Percentiles rank a stretch among this genome's conserved stretches.
These are phyloP conservation scores for Nymphalis polychloros DNA, from an alignment of 2,888 invertebrate genomes.

Conservation along the genomic window DNA sequence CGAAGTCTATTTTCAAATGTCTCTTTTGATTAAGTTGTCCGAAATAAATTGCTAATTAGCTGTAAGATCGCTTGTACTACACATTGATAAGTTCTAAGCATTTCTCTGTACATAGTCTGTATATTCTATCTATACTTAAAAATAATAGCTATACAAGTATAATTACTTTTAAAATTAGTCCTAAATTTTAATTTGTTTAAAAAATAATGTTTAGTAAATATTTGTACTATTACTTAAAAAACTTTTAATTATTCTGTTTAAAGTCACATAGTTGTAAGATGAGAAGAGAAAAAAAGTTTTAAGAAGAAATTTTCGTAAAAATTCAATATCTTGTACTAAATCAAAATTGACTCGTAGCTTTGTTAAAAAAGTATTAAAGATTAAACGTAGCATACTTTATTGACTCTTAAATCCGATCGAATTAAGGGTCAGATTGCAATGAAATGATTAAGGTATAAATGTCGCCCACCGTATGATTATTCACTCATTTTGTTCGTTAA, in stretches of 20 bases:
- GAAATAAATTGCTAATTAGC: no score
- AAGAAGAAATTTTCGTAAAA: slow-evolving; percentile 5
- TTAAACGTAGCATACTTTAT: slow-evolving; percentile 10
- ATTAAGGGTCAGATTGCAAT: not conserved
- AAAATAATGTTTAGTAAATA: no score
- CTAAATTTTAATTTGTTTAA: no score
- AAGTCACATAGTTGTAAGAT: slow-evolving; percentile 1
- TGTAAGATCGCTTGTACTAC: no score
- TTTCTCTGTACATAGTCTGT: no score
- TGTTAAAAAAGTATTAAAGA: slow-evolving; percentile 25
- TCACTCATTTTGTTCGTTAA: slow-evolving; percentile 41
- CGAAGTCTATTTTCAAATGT: no score
- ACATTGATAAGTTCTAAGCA: no score
- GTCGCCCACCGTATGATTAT: slow-evolving; percentile 36
- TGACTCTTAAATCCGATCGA: not conserved
- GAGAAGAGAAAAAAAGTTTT: not conserved
- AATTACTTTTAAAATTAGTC: no score
- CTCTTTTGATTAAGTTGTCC: no score
- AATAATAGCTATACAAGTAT: no score
- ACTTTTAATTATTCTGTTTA: not conserved
- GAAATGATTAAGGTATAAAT: not conserved
- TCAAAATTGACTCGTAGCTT: slow-evolving; percentile 30
- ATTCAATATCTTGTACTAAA: slow-evolving; percentile 14
- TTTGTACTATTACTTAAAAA: no score
- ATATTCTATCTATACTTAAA: no score